Conservation (phyloP, 2,888 invertebrate genomes). For the Spodoptera exigua region DNA sequence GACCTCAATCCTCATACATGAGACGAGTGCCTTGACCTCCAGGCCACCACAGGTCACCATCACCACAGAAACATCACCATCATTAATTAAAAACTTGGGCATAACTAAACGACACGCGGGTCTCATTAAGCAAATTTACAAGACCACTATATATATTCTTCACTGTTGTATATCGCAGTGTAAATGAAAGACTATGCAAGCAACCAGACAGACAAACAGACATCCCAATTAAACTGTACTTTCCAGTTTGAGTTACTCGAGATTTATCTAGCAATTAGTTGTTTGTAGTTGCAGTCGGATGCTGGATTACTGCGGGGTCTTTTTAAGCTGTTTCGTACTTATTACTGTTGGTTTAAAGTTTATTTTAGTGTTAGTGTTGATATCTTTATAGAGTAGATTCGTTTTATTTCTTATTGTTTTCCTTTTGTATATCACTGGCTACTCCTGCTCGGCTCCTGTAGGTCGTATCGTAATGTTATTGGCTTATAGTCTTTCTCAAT, state of each 20-base stretch:
- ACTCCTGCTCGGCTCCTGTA: too few relatives aligned
- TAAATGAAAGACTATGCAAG: conserved; percentile 14
- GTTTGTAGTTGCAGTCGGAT: conserved; percentile 53
- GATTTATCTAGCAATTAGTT: conserved; percentile 73
- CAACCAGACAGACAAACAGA: conserved; percentile 45
- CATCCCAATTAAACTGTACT: conserved; percentile 65
- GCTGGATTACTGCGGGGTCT: conserved; percentile 52
- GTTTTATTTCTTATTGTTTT: not conserved
- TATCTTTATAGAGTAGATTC: too few relatives aligned
- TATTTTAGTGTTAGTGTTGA: not conserved
- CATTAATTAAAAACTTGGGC: too few relatives aligned
- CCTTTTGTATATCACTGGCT: too few relatives aligned
- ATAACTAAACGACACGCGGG: too few relatives aligned
- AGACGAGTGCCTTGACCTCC: too few relatives aligned
- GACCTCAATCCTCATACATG: too few relatives aligned
- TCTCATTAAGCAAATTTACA: conserved; percentile 47
- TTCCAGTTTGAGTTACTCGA: conserved; percentile 58
- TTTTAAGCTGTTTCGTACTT: conserved; percentile 38
- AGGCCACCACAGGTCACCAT: too few relatives aligned
- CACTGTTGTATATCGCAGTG: conserved; percentile 14
- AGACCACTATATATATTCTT: conserved; percentile 31
- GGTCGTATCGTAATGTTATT: too few relatives aligned
- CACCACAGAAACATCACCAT: too few relatives aligned
- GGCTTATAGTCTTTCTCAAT: too few relatives aligned
- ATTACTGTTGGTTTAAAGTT: conserved; percentile 9